Evolutionary conservation across 2,797 vertebrate genomes (phyloP).

Genomic region (Leucoraja ocellata): DNA sequence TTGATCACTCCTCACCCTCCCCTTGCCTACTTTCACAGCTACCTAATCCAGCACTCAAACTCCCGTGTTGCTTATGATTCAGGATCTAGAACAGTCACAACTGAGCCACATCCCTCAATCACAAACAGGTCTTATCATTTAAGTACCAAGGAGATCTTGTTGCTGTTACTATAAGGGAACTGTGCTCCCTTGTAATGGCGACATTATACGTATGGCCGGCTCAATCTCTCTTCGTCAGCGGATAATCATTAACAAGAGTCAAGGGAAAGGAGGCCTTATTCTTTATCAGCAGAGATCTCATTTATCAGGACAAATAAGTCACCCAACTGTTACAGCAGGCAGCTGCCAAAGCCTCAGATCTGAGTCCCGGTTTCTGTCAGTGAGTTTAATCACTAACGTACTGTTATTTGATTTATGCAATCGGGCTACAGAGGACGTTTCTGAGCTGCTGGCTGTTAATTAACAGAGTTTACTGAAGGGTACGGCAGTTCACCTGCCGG

Average conservation of each 20-base stretch:
- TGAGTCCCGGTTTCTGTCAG: background rate
- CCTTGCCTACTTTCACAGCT: no score
- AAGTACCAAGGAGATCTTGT: background rate
- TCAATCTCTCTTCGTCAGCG: background rate
- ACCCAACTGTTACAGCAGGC: background rate
- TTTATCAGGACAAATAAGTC: slow-evolving; percentile 30
- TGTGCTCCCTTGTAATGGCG: background rate
- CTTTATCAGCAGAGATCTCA: background rate
- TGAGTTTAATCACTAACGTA: background rate
- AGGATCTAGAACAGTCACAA: background rate
- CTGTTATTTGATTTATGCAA: slow-evolving; percentile 10
- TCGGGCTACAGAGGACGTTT: background rate
- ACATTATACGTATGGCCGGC: background rate
- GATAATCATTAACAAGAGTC: background rate
- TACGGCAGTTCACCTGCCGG: background rate
- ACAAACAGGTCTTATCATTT: background rate
- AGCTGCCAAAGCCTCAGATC: background rate
- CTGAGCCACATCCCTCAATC: background rate
- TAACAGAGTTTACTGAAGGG: background rate
- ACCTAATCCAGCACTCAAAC: background rate
- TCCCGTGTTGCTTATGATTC: background rate
- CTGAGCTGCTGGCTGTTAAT: background rate
- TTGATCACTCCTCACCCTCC: no score
- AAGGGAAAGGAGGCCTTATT: slow-evolving; percentile 3
- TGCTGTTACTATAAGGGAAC: background rate